Conservation (phyloP, 2,113 vertebrate species). For the Entelurus aequoreus region DNA sequence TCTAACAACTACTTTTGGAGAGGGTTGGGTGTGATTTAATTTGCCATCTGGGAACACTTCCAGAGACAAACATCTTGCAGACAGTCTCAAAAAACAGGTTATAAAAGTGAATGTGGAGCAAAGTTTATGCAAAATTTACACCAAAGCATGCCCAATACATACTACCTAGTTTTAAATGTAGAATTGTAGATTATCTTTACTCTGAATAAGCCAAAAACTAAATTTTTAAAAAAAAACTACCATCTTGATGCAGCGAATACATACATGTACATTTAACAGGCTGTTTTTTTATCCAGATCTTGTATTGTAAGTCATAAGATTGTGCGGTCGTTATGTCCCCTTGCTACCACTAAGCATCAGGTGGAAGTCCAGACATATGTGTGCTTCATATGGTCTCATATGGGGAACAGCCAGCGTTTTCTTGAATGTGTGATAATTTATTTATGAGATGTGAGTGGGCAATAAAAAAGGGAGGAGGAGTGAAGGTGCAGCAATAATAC, state of each 20-base stretch:
- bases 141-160: no score
- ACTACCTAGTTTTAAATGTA: no score
- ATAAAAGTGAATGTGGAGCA: no score
- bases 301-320: neutral
- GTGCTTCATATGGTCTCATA: neutral
- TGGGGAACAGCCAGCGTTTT: neutral
- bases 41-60: no score
- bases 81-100: no score
- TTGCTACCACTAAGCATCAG: no score
- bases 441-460: constrained; percentile 5
- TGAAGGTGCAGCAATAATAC: constrained; percentile 33
- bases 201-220: neutral
- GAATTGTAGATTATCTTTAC: no score
- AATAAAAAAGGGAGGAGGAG: constrained; percentile 15
- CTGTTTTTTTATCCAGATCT: neutral
- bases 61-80: no score
- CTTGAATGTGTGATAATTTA: constrained; percentile 1
- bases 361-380: neutral
- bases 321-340: neutral
- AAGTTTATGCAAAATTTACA: no score
- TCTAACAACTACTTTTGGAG: no score
- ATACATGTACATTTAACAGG: neutral
- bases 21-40: no score
- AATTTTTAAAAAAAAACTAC: no score
- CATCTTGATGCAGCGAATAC: neutral